A percentile compares a stretch with the other conserved stretches of the same genome.
Evolutionary conservation across 2,797 vertebrate species (phyloP).

Genomic region (Pteronotus mesoamericanus): DNA sequence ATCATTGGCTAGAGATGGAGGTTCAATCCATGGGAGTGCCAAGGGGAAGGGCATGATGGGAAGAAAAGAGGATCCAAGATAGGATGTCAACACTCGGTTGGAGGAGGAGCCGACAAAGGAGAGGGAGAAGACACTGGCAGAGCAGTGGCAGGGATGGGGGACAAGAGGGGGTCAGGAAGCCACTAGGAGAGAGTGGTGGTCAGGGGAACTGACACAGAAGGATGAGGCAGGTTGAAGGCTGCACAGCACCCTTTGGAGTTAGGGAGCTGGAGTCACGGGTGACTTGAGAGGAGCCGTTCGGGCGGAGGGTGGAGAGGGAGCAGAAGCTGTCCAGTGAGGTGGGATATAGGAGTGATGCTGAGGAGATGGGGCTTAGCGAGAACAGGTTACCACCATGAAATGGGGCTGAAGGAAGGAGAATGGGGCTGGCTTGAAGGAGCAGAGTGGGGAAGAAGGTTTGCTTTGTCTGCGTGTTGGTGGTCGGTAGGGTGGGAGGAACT

Average conservation of each 20-base stretch:
- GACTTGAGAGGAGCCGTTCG: not conserved
- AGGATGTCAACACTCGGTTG: rapidly evolving
- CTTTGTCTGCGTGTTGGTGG: not conserved
- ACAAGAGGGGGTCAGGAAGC: not conserved
- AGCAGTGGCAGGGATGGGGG: rapidly evolving
- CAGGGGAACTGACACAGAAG: not conserved
- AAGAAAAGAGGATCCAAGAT: not conserved
- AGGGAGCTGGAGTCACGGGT: not conserved
- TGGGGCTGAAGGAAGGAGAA: not conserved
- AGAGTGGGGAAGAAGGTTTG: not conserved
- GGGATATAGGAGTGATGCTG: not conserved
- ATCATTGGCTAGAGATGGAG: not conserved
- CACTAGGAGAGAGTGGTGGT: not conserved
- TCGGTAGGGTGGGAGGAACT: not conserved
- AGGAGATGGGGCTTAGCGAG: not conserved
- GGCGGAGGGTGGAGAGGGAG: not conserved
- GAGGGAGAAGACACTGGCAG: not conserved
- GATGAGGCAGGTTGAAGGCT: not conserved
- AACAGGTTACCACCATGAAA: not conserved
- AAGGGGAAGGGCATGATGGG: no score
- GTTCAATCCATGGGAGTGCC: not conserved
- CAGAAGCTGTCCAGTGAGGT: not conserved
- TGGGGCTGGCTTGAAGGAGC: not conserved
- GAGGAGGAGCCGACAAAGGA: not conserved
- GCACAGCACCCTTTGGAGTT: not conserved